Base-by-base conservation (phyloP, 2,888 invertebrate species). In the Drosophila tripunctata region DNA sequence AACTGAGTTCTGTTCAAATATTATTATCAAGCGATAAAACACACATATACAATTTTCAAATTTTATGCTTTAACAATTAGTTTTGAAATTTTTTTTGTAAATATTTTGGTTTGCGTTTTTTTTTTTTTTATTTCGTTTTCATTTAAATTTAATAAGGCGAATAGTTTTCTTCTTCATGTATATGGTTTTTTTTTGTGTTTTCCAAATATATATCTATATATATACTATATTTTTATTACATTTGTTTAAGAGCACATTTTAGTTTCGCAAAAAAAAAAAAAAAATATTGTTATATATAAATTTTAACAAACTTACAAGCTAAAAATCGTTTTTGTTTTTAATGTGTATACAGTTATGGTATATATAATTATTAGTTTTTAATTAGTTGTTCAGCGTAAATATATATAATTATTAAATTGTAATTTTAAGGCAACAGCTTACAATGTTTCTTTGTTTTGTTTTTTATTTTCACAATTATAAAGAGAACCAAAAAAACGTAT, bases 31-130 rank as follows among this genome's bases (percentile, higher is more conserved):
- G 78, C 75, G 48, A 58, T 71, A 75, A 50, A 78, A 78, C 77
- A 77, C 68, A 77, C 68, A 82, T 67, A 77, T 78, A 76, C 82
- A 84, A n/a, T n/a, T n/a, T n/a, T n/a, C 79, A 85, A 81, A 67
- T 75, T 68, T 77, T 67, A 47, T 51, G 51, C 47, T 47, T 30
- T 10, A 48, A 38, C 14, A 21, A 19, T 38, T 48, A 31, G 7
- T 27, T 57, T 55, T 48, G 40, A 7, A 1, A 38, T 51, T 41
- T 45, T 10, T 24, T 51, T 64, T 60, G 68, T 73, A 69, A 74
- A 74, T 73, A 68, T 68, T 62, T 48, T 31, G 30, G 12, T 14
- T 24, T 14, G 7, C 7, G 10, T 3, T 10, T 27, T 38, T 40
- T 30, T 48, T 33, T n/a, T n/a, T n/a, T n/a, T n/a, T n/a, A n/a